These are phyloP conservation scores for Lasiurus borealis DNA, from an alignment of 2,113 vertebrate species.

Conservation along the genomic window DNA sequence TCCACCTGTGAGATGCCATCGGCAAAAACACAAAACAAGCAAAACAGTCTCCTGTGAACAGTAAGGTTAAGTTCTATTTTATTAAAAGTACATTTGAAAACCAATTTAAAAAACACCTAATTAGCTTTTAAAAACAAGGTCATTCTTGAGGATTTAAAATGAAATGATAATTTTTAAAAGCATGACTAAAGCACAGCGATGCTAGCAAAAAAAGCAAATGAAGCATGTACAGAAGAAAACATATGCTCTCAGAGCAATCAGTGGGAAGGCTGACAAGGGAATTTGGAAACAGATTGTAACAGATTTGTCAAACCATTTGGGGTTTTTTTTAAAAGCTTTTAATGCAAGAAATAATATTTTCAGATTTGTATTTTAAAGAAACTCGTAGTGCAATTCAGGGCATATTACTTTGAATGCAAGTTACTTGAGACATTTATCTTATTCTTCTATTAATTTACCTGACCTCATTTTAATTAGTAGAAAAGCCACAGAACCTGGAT, in stretches of 20 bases:
- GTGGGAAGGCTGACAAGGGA: background rate
- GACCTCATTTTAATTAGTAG: background rate
- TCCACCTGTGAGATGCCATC: background rate
- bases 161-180: background rate
- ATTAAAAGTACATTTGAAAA: background rate
- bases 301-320: background rate
- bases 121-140: background rate
- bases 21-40: background rate
- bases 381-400: background rate
- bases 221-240: background rate
- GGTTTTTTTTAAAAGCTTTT: background rate
- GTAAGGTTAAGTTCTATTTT: slow-evolving; percentile 29
- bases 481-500: background rate
- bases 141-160: background rate
- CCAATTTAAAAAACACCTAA: background rate
- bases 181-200: background rate
- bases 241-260: background rate
- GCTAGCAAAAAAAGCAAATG: background rate
- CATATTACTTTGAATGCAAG: background rate
- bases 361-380: background rate
- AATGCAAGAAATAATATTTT: background rate
- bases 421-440: background rate
- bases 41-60: slow-evolving; percentile 1
- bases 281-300: background rate
- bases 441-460: background rate